phyloP scores from a whole-genome alignment of 2,797 vertebrate genomes.

The Acropternis orthonyx region DNA sequence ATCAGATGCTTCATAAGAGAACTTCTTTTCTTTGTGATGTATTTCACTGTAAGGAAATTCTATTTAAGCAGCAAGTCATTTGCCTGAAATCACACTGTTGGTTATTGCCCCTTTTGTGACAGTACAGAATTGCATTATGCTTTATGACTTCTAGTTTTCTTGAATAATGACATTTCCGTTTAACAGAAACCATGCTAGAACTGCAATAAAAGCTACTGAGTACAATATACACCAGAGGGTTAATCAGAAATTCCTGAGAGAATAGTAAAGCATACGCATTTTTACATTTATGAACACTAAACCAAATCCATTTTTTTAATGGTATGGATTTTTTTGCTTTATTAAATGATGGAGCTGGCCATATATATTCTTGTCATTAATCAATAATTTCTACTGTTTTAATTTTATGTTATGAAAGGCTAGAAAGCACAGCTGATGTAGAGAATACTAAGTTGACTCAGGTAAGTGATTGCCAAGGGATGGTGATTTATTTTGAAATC shows the following conservation, averaged over 20 bases:
- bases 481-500: background rate
- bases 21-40: background rate
- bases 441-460: conserved; percentile 10
- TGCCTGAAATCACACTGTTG: background rate
- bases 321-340: background rate
- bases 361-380: conserved; percentile 53
- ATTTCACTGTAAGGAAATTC: conserved; percentile 9
- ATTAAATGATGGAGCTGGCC: background rate
- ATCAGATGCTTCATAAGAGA: background rate
- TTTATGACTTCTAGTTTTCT: conserved; percentile 1
- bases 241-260: background rate
- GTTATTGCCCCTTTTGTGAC: conserved; percentile 23
- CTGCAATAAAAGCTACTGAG: background rate
- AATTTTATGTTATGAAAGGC: conserved; percentile 33
- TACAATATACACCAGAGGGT: background rate
- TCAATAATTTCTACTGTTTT: conserved; percentile 54
- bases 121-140: background rate
- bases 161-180: conserved; percentile 18
- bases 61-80: conserved; percentile 3
- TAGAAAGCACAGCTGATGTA: conserved; percentile 11
- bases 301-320: conserved; percentile 16
- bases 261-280: background rate
- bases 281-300: conserved; percentile 11
- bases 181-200: background rate
- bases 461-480: conserved; percentile 7